Conservation (phyloP, 1,140 invertebrate species). For the Thaumatotibia leucotreta region DNA sequence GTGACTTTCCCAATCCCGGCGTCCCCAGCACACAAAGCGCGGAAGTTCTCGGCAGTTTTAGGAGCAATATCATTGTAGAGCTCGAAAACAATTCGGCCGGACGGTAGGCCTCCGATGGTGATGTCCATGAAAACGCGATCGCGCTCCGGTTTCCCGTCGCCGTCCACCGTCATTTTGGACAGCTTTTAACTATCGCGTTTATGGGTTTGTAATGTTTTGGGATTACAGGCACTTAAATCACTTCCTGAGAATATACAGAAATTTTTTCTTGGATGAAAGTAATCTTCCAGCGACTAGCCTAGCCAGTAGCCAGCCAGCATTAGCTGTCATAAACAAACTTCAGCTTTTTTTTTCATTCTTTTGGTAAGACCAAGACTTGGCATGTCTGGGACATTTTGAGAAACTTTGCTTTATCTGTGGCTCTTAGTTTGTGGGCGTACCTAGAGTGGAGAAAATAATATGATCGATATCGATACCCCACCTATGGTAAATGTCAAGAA, state of each 20-base stretch:
- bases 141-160: slow-evolving; percentile 70
- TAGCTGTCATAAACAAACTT: slow-evolving; percentile 16
- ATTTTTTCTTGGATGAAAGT: neutral
- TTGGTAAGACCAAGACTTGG: neutral
- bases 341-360: neutral
- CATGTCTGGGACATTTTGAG: neutral
- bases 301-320: slow-evolving; percentile 15
- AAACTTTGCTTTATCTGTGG: neutral
- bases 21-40: slow-evolving; percentile 93
- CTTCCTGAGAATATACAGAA: neutral
- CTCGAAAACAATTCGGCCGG: slow-evolving; percentile 95
- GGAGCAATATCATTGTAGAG: slow-evolving; percentile 95
- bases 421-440: neutral
- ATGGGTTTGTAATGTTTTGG: neutral
- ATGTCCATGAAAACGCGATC: slow-evolving; percentile 93
- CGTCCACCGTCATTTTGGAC: slow-evolving; percentile 63
- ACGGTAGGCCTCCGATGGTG: slow-evolving; percentile 90
- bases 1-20: slow-evolving; percentile 85
- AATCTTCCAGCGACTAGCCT: slow-evolving; percentile 17
- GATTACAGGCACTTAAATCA: neutral
- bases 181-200: slow-evolving; percentile 20
- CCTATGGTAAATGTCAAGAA: neutral
- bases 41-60: slow-evolving; percentile 96
- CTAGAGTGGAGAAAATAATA: neutral
- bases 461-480: neutral